Evolutionary conservation across 2,113 vertebrate species (phyloP), one percentile per base, ranked within the genome.

Genomic region (Lanius ludovicianus): DNA sequence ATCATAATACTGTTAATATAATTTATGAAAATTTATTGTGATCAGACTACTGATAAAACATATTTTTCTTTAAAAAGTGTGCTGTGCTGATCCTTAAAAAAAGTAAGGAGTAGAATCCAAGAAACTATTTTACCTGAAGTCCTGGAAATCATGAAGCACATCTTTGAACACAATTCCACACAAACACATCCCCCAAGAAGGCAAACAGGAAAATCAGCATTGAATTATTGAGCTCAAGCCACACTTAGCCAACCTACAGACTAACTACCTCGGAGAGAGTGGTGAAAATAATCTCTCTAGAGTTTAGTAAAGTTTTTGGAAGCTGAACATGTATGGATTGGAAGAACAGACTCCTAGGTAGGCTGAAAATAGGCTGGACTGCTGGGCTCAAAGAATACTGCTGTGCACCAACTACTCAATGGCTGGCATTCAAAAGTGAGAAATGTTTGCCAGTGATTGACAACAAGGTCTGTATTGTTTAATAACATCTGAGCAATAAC

Each of bases 381-480:
- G 21, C 37, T 37, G 22, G 25, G 33, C 11, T 88, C 22, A 59
- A 15, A 49, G 49, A 69, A 8, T 14, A 60, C 28, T n/a, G 35
- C 31, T 56, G 25, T 37, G 28, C 59, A 87, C 22, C 1, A 6
- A n/a, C 23, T 60, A 37, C n/a, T 81, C 30, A 76, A 11, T 5
- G 11, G 31, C 6, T 64, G 13, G 28, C n/a, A 73, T 44, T 46
- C 71, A 76, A 15, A 57, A 93, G 31, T 31, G 10, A 91, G 68
- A 79, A 79, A 68, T 21, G 24, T 23, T 27, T 15, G 15, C 21
- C 71, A 76, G 28, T 15, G 44, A 68, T 31, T 63, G 39, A 63
- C 39, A 70, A 24, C 0, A 0, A 56, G 52, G 10, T 85, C 41
- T 33, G 18, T 53, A 25, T 8, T 31, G 7, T 35, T 89, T 31